These are phyloP conservation scores for Phrynocephalus guinanensis DNA, from an alignment of 2,797 vertebrate genomes.

Conservation along the genomic window DNA sequence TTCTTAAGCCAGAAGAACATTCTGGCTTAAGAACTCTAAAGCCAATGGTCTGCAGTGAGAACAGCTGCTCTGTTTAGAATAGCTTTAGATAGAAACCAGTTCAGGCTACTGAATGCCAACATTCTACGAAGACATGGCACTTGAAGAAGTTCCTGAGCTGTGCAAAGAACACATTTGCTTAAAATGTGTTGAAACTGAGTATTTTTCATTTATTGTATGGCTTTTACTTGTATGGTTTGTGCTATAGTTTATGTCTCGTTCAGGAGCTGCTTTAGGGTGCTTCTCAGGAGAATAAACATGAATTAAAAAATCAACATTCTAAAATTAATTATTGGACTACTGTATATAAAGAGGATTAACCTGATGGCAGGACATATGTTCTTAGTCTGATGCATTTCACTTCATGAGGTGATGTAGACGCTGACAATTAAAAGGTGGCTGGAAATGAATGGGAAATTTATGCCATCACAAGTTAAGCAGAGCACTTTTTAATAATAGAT, in stretches of 20 bases:
- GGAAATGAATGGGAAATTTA: no score
- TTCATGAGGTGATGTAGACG: no score
- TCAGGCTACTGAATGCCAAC: no score
- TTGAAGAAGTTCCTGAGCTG: no score
- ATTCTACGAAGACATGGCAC: no score
- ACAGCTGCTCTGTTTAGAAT: no score
- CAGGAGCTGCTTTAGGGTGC: neutral
- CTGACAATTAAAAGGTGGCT: no score
- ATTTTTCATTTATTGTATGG: neutral
- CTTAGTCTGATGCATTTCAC: no score
- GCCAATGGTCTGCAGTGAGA: neutral
- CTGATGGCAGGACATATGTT: neutral
- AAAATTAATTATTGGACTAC: neutral
- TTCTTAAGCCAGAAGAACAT: neutral
- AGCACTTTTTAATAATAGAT: no score
- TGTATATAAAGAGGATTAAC: neutral
- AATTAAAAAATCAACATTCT: neutral
- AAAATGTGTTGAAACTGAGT: neutral
- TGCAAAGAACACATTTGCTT: neutral
- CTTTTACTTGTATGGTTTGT: neutral
- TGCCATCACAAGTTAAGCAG: no score
- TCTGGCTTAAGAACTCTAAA: neutral
- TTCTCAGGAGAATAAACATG: neutral
- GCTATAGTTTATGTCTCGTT: neutral
- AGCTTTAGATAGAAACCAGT: no score